phyloP scores from a whole-genome alignment of 2,113 vertebrate species.

The Malurus alboscapulatus region DNA sequence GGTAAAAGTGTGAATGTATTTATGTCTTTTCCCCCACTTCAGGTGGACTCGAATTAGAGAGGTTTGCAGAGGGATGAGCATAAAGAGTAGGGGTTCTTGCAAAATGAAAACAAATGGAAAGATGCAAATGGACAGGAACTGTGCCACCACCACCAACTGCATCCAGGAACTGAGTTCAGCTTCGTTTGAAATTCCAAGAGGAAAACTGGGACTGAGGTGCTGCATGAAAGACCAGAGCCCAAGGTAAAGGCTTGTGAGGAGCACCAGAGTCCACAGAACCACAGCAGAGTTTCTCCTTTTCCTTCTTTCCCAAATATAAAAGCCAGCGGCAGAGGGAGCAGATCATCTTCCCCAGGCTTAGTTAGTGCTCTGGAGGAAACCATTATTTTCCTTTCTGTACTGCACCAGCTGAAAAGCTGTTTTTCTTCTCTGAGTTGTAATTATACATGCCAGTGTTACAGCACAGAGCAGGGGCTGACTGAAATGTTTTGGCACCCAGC shows the following conservation, averaged over 20 bases:
- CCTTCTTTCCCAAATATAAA: not conserved
- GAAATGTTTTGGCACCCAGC: not conserved
- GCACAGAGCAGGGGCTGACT: not conserved
- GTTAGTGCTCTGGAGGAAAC: not conserved
- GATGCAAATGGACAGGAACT: not conserved
- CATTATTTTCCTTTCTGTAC: not conserved
- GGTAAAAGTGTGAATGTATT: not conserved
- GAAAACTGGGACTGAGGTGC: not conserved
- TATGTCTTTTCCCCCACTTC: not conserved
- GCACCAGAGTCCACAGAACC: not conserved
- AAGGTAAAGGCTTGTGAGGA: not conserved
- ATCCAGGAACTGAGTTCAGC: accelerated
- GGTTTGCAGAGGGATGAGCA: not conserved
- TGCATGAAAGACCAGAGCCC: accelerated
- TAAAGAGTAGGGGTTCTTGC: not conserved
- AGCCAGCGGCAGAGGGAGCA: not conserved
- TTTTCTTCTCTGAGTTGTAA: conserved; percentile 6
- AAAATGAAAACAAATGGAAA: not conserved
- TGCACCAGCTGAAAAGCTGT: not conserved
- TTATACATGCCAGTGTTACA: not conserved
- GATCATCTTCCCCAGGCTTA: not conserved
- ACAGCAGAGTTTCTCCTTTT: not conserved
- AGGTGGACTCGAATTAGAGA: not conserved
- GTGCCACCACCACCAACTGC: not conserved
- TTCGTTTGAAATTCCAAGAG: not conserved